phyloP scores from a whole-genome alignment of 2,113 vertebrate genomes.

The Ascaphus truei region DNA sequence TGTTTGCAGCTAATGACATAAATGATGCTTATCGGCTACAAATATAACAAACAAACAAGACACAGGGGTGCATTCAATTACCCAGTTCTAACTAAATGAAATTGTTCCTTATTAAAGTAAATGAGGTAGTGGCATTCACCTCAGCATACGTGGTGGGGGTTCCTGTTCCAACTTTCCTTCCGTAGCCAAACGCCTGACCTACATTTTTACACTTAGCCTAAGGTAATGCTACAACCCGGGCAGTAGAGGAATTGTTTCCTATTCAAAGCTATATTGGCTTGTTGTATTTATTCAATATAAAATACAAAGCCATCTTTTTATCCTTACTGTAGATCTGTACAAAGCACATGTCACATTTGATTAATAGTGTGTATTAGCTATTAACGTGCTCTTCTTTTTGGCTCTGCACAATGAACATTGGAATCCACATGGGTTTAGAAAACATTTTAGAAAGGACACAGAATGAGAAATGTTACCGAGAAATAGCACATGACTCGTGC shows the following conservation, averaged over 20 bases:
- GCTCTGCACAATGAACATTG: not conserved
- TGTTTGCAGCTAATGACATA: too few relatives aligned
- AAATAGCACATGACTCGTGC: too few relatives aligned
- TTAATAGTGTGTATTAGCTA: conserved; percentile 8
- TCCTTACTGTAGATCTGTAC: not conserved
- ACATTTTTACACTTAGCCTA: not conserved
- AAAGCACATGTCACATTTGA: conserved; percentile 26
- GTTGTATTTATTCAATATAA: not conserved
- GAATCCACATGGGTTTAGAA: conserved; percentile 9
- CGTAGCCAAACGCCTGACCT: too few relatives aligned
- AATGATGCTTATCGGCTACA: too few relatives aligned
- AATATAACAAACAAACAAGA: too few relatives aligned
- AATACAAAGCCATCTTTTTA: conserved; percentile 1
- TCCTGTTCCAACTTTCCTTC: too few relatives aligned
- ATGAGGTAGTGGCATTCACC: too few relatives aligned
- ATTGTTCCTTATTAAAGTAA: too few relatives aligned
- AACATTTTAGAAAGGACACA: not conserved
- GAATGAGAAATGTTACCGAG: too few relatives aligned
- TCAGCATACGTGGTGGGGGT: too few relatives aligned
- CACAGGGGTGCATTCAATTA: too few relatives aligned
- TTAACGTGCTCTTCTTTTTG: not conserved
- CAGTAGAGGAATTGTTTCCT: not conserved
- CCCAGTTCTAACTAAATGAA: too few relatives aligned
- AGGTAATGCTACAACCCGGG: not conserved
- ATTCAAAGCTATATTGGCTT: not conserved